Base-by-base conservation (phyloP, 1,140 invertebrate species). In the Charaxes varanes region DNA sequence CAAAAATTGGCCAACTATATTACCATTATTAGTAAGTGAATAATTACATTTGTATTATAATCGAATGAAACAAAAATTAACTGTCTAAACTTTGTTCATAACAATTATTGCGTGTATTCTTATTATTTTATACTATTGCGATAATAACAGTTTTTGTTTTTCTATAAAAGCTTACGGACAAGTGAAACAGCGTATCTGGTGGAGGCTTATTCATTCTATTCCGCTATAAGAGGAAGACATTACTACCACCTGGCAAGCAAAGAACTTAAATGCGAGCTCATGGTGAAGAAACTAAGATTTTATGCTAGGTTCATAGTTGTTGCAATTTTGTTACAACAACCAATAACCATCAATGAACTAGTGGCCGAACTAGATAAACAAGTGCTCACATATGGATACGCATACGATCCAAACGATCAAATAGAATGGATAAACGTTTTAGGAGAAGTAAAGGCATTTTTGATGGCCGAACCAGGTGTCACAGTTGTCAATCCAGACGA, bases 11-110 rank as follows among this genome's bases (percentile, higher is more conserved):
- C 47, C 97, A 99, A 85, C 90, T 99, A 10, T 99, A 99, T 85
- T 99, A 99, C 77, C 97, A 99, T 85, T 99, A 98, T 83, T 99
- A 99, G 94, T 96, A 87, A 92, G 93, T 89, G n/a, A n/a, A n/a
- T n/a, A n/a, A n/a, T n/a, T n/a, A n/a, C n/a, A n/a, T n/a, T n/a
- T n/a, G n/a, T n/a, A n/a, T n/a, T n/a, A n/a, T n/a, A n/a, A n/a
- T n/a, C n/a, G n/a, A n/a, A n/a, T n/a, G n/a, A n/a, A n/a, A n/a
- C n/a, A n/a, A n/a, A n/a, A n/a, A n/a, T n/a, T n/a, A n/a, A n/a
- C n/a, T n/a, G n/a, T n/a, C n/a, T n/a, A n/a, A n/a, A n/a, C n/a
- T n/a, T n/a, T n/a, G n/a, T n/a, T n/a, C n/a, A n/a, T n/a, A n/a
- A n/a, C n/a, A n/a, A n/a, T n/a, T n/a, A n/a, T n/a, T n/a, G n/a